Evolutionary conservation across 2,888 invertebrate genomes (phyloP).

Genomic region (Rotaria socialis): DNA sequence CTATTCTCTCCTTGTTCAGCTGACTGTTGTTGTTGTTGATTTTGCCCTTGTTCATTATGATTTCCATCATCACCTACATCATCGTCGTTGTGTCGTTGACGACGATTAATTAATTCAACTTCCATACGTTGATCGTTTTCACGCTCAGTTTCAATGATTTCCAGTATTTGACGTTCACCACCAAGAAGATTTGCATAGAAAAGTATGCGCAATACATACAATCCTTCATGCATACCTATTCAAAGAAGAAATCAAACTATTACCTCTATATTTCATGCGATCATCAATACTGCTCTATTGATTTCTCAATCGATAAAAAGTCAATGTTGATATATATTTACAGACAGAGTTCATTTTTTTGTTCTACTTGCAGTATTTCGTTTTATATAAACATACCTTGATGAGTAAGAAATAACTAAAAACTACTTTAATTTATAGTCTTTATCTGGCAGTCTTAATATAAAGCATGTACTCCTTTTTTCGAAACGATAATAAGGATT

Average conservation of each 20-base stretch:
- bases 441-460: too few species aligned
- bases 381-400: too few species aligned
- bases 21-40: conserved; percentile 52
- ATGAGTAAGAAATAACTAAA: too few species aligned
- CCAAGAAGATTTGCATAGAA: conserved; percentile 78
- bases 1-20: background rate
- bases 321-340: too few species aligned
- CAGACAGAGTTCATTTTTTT: too few species aligned
- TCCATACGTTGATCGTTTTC: conserved; percentile 47
- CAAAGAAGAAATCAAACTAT: conserved; percentile 62
- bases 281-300: too few species aligned
- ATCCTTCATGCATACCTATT: conserved; percentile 73
- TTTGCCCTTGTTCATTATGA: conserved; percentile 54
- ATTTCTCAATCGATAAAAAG: too few species aligned
- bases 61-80: conserved; percentile 51
- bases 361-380: too few species aligned
- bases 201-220: conserved; percentile 74
- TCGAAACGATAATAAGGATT: too few species aligned
- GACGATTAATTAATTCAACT: background rate
- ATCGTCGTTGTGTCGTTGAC: conserved; percentile 64
- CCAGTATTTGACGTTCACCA: conserved; percentile 62
- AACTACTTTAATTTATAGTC: too few species aligned
- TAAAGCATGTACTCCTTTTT: too few species aligned
- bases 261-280: conserved; percentile 59
- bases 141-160: conserved; percentile 53